Conservation (phyloP, 2,797 vertebrate species). For the Hydrophis major region DNA sequence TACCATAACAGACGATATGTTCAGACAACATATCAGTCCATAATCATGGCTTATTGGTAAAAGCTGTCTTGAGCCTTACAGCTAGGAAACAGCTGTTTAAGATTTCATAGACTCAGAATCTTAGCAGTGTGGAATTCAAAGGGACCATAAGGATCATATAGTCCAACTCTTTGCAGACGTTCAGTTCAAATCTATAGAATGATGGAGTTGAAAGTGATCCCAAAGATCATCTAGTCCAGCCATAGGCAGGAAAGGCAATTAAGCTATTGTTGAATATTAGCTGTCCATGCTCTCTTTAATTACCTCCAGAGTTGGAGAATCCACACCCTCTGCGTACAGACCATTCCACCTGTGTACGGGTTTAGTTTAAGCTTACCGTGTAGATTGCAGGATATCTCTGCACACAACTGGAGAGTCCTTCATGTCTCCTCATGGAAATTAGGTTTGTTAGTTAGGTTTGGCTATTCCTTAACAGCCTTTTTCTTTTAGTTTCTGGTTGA, state of each 20-base stretch:
- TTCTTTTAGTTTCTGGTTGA: not conserved
- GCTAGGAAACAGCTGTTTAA: not conserved
- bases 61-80: not conserved
- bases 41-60: not conserved
- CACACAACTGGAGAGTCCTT: not conserved
- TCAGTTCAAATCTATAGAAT: not conserved
- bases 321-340: not conserved
- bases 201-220: not conserved
- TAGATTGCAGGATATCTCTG: not conserved
- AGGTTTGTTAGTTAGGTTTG: not conserved
- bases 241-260: not conserved
- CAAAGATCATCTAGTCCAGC: not conserved
- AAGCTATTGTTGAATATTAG: not conserved
- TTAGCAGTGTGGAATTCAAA: not conserved
- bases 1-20: not conserved
- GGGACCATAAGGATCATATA: not conserved
- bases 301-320: too few species aligned
- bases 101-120: not conserved
- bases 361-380: not conserved
- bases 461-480: not conserved
- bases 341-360: not conserved
- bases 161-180: not conserved
- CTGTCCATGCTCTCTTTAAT: not conserved
- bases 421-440: not conserved
- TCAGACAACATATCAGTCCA: not conserved